These are phyloP conservation scores for Hafferia zeledoni DNA, from an alignment of 2,797 vertebrate species.

Conservation along the genomic window DNA sequence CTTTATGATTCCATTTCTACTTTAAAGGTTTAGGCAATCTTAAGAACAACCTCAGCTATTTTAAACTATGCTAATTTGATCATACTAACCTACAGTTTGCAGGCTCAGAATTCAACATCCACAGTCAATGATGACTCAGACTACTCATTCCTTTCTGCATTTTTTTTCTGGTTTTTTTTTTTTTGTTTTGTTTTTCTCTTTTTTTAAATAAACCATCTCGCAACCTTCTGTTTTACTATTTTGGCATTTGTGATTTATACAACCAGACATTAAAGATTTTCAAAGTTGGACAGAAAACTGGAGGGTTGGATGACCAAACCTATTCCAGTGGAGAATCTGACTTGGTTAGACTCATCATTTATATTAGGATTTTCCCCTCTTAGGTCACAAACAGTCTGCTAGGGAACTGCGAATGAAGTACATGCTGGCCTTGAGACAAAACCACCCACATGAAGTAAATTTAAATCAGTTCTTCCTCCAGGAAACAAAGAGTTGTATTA, in stretches of 20 bases:
- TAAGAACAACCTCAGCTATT: constrained; percentile 18
- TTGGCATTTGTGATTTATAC: neutral
- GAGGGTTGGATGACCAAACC: neutral
- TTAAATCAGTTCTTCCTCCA: constrained; percentile 21
- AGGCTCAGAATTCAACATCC: constrained; percentile 30
- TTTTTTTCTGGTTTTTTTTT: neutral
- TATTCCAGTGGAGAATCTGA: neutral
- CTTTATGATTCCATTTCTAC: neutral
- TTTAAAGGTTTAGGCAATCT: constrained; percentile 7
- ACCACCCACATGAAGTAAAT: constrained; percentile 31
- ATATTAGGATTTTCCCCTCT: neutral
- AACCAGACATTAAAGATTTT: neutral
- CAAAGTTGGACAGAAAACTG: neutral
- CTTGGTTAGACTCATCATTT: neutral
- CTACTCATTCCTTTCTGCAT: neutral
- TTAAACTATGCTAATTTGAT: neutral
- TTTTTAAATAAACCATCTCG: neutral
- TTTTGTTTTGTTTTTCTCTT: neutral
- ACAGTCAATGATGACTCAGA: constrained; percentile 22
- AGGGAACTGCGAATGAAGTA: constrained; percentile 13
- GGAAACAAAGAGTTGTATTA: constrained; percentile 16
- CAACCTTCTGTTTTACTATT: neutral
- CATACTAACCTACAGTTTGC: neutral
- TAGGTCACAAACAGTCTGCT: neutral
- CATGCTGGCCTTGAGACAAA: constrained; percentile 32